Conservation (phyloP, 2,113 vertebrate species). For the Pomatostomus ruficeps region DNA sequence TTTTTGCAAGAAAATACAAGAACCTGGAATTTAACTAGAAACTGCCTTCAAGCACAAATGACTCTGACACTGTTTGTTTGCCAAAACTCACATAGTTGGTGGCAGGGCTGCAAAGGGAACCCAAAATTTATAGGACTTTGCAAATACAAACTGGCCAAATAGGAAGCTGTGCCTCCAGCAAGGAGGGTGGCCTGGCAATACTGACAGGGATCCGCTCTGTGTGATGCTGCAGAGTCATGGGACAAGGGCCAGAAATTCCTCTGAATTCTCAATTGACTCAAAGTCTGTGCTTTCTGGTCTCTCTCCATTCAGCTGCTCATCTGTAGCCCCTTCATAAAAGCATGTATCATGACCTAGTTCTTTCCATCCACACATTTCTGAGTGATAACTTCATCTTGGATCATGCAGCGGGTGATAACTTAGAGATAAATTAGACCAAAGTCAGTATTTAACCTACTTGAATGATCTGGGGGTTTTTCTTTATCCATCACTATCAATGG, state of each 20-base stretch:
- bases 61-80: slow-evolving; percentile 48
- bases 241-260: slow-evolving; percentile 37
- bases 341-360: slow-evolving; percentile 36
- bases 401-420: background rate
- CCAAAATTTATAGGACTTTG: slow-evolving; percentile 45
- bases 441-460: background rate
- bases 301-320: slow-evolving; percentile 40
- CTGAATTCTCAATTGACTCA: slow-evolving; percentile 44
- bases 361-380: slow-evolving; percentile 36
- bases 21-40: background rate
- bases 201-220: slow-evolving; percentile 42
- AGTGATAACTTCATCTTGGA: slow-evolving; percentile 28
- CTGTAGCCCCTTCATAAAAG: slow-evolving; percentile 40
- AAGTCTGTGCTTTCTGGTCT: slow-evolving; percentile 49
- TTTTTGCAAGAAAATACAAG: slow-evolving; percentile 3
- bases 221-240: slow-evolving; percentile 40
- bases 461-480: background rate
- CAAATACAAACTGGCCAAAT: slow-evolving; percentile 36
- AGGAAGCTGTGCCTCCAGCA: slow-evolving; percentile 45
- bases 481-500: background rate
- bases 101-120: slow-evolving; percentile 26
- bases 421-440: background rate
- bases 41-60: slow-evolving; percentile 6
- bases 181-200: slow-evolving; percentile 51
- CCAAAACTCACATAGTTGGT: slow-evolving; percentile 55